These are phyloP conservation scores for Palythoa heliodiscus DNA, from an alignment of 92 coral and sea anemone genomes.

Conservation along the genomic window DNA sequence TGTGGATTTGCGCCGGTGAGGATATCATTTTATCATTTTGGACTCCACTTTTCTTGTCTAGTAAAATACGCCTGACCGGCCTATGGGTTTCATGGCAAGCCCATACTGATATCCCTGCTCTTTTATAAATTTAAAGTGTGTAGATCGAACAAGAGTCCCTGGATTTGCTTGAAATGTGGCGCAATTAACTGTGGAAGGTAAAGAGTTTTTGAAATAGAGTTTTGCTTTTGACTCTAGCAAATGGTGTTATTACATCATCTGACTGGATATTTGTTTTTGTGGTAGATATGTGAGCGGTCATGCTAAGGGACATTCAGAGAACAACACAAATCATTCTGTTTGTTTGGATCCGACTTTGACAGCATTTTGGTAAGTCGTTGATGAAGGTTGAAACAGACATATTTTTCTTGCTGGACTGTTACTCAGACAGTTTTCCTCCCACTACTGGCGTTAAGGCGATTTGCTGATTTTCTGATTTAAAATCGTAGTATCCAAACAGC, in stretches of 20 bases:
- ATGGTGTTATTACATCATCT: neutral
- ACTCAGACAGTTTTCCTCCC: neutral
- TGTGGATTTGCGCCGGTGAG: slow-evolving; percentile 93
- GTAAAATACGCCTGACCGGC: slow-evolving; percentile 23
- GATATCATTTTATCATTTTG: neutral
- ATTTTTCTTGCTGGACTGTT: neutral
- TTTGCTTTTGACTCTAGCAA: neutral
- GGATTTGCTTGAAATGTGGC: slow-evolving; percentile 96
- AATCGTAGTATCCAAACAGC: neutral
- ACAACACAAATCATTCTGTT: slow-evolving; percentile 80
- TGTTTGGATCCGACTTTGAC: slow-evolving; percentile 91
- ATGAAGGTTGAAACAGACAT: neutral
- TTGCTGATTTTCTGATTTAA: neutral
- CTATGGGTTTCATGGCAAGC: neutral
- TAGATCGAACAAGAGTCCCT: slow-evolving; percentile 92
- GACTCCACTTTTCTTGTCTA: neutral
- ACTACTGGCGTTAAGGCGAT: neutral
- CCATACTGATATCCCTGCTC: neutral
- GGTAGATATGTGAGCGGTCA: slow-evolving; percentile 96
- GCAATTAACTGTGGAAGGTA: slow-evolving; percentile 96
- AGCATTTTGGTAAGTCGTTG: slow-evolving; percentile 85
- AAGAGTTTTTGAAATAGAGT: neutral
- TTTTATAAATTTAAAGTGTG: slow-evolving; percentile 69
- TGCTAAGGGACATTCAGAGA: slow-evolving; percentile 90
- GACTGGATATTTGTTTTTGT: neutral